Conservation (phyloP, 2,113 vertebrate species). For the Notothenia coriiceps region DNA sequence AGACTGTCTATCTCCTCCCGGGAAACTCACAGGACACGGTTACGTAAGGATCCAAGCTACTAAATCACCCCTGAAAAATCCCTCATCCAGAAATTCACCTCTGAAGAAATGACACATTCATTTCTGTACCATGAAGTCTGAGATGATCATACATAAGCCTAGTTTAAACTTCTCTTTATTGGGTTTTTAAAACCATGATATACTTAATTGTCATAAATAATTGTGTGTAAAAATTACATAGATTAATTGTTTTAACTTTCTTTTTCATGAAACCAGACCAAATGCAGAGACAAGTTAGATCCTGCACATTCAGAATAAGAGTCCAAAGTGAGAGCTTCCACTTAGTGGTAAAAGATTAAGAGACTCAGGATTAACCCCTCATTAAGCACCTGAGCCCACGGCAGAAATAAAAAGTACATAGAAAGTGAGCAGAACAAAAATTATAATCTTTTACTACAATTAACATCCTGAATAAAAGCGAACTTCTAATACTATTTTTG, state of each 20-base stretch:
- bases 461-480: background rate
- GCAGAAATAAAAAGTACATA: background rate
- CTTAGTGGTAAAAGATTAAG: conserved; percentile 32
- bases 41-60: conserved; percentile 49
- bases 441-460: background rate
- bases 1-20: conserved; percentile 69
- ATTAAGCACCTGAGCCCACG: conserved; percentile 4
- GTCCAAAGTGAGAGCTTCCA: conserved; percentile 1
- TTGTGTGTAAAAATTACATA: background rate
- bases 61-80: conserved; percentile 26
- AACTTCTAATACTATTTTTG: background rate
- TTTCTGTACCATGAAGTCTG: background rate
- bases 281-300: background rate
- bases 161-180: background rate
- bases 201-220: background rate
- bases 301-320: background rate
- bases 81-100: background rate
- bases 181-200: background rate
- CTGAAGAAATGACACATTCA: background rate
- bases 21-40: conserved; percentile 65
- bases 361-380: conserved; percentile 17
- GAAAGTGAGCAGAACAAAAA: background rate
- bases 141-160: background rate
- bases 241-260: background rate
- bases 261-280: background rate